A percentile compares a stretch with the other conserved stretches of the same genome.
These are phyloP conservation scores for Naja naja DNA, from an alignment of 2,113 vertebrate species.

Conservation along the genomic window DNA sequence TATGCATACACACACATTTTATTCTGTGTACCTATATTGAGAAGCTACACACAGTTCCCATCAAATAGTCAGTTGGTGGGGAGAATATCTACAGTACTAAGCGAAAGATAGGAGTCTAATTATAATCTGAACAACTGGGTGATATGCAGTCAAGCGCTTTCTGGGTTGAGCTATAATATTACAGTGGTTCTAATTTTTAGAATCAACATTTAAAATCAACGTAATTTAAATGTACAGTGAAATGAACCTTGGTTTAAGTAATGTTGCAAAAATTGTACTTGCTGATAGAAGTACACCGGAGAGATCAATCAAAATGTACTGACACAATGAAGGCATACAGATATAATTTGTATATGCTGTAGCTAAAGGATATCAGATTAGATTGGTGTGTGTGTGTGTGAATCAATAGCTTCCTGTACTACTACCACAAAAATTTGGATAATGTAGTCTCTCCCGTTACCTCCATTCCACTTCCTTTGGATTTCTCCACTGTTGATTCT, in stretches of 20 bases:
- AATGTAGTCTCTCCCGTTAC: not conserved
- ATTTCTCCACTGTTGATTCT: not conserved
- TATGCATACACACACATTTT: not conserved
- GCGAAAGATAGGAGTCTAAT: not conserved
- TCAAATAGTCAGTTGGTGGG: not conserved
- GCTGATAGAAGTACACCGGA: not conserved
- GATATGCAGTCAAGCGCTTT: not conserved
- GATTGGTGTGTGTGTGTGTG: not conserved
- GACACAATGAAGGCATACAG: not conserved
- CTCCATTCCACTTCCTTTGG: not conserved
- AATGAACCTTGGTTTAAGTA: not conserved
- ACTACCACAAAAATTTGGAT: not conserved
- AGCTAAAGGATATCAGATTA: not conserved
- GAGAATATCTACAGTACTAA: not conserved
- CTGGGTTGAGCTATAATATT: not conserved
- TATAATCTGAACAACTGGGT: not conserved
- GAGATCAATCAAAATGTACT: not conserved
- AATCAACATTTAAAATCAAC: not conserved
- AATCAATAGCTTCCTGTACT: not conserved
- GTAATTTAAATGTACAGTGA: not conserved
- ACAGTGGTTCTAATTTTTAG: not conserved
- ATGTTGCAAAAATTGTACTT: not conserved
- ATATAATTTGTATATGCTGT: not conserved
- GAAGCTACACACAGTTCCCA: not conserved
- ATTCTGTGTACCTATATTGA: not conserved